Base-by-base conservation (phyloP, 1,140 invertebrate genomes). In the Megalopta genalis region DNA sequence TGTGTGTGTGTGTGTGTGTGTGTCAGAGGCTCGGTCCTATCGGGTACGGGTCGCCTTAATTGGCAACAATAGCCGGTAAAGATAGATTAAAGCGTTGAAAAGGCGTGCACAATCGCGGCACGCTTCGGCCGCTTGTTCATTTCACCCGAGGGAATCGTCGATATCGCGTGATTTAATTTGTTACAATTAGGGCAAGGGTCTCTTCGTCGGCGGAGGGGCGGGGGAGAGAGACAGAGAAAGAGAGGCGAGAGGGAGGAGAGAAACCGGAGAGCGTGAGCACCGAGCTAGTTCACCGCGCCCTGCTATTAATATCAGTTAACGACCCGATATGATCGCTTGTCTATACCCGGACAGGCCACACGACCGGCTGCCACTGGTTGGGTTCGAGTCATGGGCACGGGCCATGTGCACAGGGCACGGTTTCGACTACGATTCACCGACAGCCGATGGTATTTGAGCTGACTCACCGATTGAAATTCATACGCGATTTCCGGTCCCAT, bases 231-330 rank as follows among this genome's bases (percentile, higher is more conserved):
- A 18, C 9, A 14, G 49, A 14, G 49, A 52, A 18, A 32, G 25
- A 32, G 32, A 32, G 32, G 25, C 21, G 82, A n/a, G 68, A 27
- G 65, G 65, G 54, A 67, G 52, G 71, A 77, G 77, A 21, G 63
- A 63, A 72, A 27, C n/a, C 54, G 52, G 37, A 59, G 42, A 76
- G 74, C 74, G 57, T 71, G 63, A 66, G 59, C 46, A 23, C 71
- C 46, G 73, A 67, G 71, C 52, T 62, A 62, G 71, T 77, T 76
- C 77, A 90, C 91, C 91, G 90, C 91, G 89, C 91, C 91, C 90
- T 89, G 90, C 91, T 92, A 92, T 92, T 92, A 92, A 92, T 92
- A 92, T 91, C 91, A 91, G 90, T 92, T 92, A 92, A 92, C 91
- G 86, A 91, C 86, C 88, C 87, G 90, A 92, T 92, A 91, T 89